These are phyloP conservation scores for Delichon dasypus DNA, from an alignment of 2,797 vertebrate genomes.

Conservation along the genomic window DNA sequence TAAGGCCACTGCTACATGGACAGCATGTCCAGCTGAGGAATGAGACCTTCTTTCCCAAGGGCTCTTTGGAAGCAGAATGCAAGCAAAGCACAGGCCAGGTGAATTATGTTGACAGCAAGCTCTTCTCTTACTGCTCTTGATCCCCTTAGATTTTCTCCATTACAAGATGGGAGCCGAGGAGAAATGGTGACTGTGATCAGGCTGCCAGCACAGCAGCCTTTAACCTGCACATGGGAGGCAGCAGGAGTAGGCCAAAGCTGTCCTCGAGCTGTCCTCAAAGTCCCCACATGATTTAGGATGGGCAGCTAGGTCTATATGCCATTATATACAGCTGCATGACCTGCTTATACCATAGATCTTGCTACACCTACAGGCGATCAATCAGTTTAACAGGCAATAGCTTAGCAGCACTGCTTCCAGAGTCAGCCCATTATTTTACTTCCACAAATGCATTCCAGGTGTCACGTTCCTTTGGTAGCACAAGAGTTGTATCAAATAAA, in stretches of 20 bases:
- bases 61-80: neutral
- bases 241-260: neutral
- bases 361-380: neutral
- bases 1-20: neutral
- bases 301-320: neutral
- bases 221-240: neutral
- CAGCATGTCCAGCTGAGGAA: neutral
- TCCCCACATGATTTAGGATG: neutral
- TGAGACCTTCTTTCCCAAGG: neutral
- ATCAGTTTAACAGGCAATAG: neutral
- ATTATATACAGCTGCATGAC: neutral
- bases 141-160: neutral
- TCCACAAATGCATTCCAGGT: neutral
- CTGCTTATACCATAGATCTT: neutral
- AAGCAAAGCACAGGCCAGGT: neutral
- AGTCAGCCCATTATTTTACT: neutral
- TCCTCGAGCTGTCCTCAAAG: neutral
- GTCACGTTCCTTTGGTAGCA: neutral
- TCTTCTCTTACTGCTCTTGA: fast-evolving
- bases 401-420: neutral
- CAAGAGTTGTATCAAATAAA: neutral
- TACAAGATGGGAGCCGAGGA: neutral
- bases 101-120: neutral
- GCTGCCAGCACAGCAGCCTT: neutral
- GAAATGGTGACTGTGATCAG: neutral